Base-by-base conservation (phyloP, 2,113 vertebrate genomes). In the Chaetorhynchus papuensis region DNA sequence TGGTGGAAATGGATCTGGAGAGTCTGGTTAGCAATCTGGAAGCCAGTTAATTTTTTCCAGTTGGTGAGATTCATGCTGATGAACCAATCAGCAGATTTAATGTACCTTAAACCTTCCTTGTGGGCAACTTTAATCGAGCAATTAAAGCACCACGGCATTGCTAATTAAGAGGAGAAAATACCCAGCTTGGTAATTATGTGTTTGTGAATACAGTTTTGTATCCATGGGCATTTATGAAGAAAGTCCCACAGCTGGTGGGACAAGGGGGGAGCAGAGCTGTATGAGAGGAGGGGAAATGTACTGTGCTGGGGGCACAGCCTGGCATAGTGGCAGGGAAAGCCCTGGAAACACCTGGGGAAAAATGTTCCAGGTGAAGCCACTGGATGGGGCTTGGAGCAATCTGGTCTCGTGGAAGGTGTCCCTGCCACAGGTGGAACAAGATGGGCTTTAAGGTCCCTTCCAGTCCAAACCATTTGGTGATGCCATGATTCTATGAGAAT, bases 41-140 rank as follows among this genome's bases (percentile, higher is more conserved):
- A 95, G 44, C 60, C 72, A 37, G 82, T 75, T 89, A 74, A 47
- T 86, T 94, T 69, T 96, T 93, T 96, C 92, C 90, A 88, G 93
- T 93, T 86, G 60, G 68, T 78, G 85, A 37, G 65, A 90, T 86
- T 93, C 88, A 59, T 66, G 83, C 88, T 94, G 95, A 93, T 83
- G 93, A 96, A 90, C 87, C 71, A 94, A 96, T 96, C 93, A 96
- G 86, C 71, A 90, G 66, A 93, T 93, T 86, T 96, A 97, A 95
- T 93, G 93, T 96, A 93, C 92, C 92, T 94, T 95, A 96, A 94
- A 89, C 76, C 83, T 93, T 97, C 93, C 96, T 96, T 9, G 39
- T 92, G 94, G 92, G 93, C 92, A 87, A 94, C 94, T 94, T 93
- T 94, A 96, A 96, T 89, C 3, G 44, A 92, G 88, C 83, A 95